Evolutionary conservation across 1,140 invertebrate genomes (phyloP), one percentile per base, ranked within the genome.

Genomic region (Bombus polaris): DNA sequence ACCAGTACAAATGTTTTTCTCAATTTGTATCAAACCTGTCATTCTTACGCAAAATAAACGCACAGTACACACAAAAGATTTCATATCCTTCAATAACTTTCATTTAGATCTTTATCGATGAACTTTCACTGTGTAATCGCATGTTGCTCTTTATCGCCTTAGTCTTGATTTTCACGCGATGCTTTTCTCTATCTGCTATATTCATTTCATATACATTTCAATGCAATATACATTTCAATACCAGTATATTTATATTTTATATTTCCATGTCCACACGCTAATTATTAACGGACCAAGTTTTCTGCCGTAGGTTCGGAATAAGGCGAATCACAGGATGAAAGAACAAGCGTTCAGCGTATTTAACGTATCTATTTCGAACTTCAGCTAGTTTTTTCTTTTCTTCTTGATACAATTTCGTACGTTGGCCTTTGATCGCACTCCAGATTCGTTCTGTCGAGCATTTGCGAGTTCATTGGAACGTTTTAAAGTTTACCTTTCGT

Each of bases 51-150:
- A 87, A 87, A 89, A 81, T 72, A 62, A 68, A n/a, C 25, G n/a
- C 68, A 39, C 68, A 4, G 59, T 84, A 68, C 62, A n/a, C 47
- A 37, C 65, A 57, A 90, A 57, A 88, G 70, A 72, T 81, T 85
- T 90, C 85, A 83, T 86, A 85, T 83, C 66, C 66, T 66, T 76
- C 78, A 82, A 82, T 89, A 83, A 90, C 89, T 88, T 90, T 90
- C 89, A 88, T 90, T 90, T 88, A 90, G 89, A 90, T 90, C 87
- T 68, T 90, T 90, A 90, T 90, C 89, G 83, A 88, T 88, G 70
- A 88, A 90, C 89, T 90, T 90, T 90, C 89, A 90, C 89, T 44
- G 72, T 86, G 68, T 79, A 66, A 68, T 86, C 83, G 81, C 70
- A 77, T 78, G 83, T 90, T 74, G 79, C 72, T 80, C 70, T 81